phyloP scores from a whole-genome alignment of 2,113 vertebrate genomes.

The western clawed frog (Xenopus tropicalis) region UCB_Xtro_10.0 CM004446.2:87653501-87654000 shows the following conservation, averaged over 20 bases:
- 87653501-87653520: too few relatives aligned
- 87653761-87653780: conserved; percentile 31
- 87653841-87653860: conserved; percentile 17
- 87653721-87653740: conserved; percentile 50
- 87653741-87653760: conserved; percentile 43
- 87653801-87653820: neutral
- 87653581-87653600: conserved; percentile 34
- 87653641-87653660: conserved; percentile 48
- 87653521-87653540: neutral
- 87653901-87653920: too few relatives aligned
- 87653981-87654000: too few relatives aligned
- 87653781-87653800: neutral
- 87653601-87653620: conserved; percentile 64
- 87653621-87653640: conserved; percentile 47
- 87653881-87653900: too few relatives aligned
- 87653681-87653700: conserved; percentile 55
- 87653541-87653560: conserved; percentile 21
- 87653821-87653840: conserved; percentile 47
- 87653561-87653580: conserved; percentile 42
- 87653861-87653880: conserved; percentile 1
- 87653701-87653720: conserved; percentile 51
- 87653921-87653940: too few relatives aligned
- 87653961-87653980: too few relatives aligned
- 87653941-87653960: too few relatives aligned
- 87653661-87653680: conserved; percentile 47